A percentile compares a stretch with the other conserved stretches of the same genome.
Evolutionary conservation across 2,797 vertebrate genomes (phyloP).

Genomic region (Anabas testudineus): DNA sequence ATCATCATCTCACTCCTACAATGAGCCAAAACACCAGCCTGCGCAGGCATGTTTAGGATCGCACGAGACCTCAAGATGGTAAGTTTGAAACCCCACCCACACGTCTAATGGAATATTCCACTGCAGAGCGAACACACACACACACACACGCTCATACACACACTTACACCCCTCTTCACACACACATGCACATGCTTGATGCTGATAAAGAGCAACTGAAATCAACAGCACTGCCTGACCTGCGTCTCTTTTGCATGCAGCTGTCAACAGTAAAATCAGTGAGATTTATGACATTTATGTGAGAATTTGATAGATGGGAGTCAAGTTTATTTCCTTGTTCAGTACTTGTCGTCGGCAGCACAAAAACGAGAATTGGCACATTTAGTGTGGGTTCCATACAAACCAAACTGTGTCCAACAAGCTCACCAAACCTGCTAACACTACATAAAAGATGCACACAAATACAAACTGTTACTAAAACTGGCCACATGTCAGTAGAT

Average conservation of each 20-base stretch:
- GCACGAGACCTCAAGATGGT: slow-evolving; percentile 9
- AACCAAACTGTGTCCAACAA: slow-evolving; percentile 12
- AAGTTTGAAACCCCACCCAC: slow-evolving; percentile 24
- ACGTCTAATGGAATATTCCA: slow-evolving; percentile 67
- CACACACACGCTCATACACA: slow-evolving; percentile 3
- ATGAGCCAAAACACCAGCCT: slow-evolving; percentile 10
- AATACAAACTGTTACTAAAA: neutral
- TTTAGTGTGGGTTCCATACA: neutral
- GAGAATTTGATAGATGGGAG: neutral
- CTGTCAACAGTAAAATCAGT: neutral
- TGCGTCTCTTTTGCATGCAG: neutral
- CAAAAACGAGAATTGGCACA: slow-evolving; percentile 14
- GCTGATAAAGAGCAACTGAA: slow-evolving; percentile 50
- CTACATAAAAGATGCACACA: neutral
- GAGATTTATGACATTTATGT: neutral
- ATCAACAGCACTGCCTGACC: slow-evolving; percentile 10
- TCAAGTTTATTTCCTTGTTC: neutral
- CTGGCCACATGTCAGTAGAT: neutral
- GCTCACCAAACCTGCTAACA: slow-evolving; percentile 15
- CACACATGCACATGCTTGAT: slow-evolving; percentile 9
- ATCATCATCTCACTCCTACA: slow-evolving; percentile 18
- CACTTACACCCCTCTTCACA: neutral
- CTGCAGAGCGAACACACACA: neutral
- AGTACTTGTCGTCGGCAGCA: neutral
- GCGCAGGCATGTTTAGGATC: slow-evolving; percentile 35